Conservation (phyloP, 1,140 invertebrate species). For the Dinothrombium tinctorium region DNA sequence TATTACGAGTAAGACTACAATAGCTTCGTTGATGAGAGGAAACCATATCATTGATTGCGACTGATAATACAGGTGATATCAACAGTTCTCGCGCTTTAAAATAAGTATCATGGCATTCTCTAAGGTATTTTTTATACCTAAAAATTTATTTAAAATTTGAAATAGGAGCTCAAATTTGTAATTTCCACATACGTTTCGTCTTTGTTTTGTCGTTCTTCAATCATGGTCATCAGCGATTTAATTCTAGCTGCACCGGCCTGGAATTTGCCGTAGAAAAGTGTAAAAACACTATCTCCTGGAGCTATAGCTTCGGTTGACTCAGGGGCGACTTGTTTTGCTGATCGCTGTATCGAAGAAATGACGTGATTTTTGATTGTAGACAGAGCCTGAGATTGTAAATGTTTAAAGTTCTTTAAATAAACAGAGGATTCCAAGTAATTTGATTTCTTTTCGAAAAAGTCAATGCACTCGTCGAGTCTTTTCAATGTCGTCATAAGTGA, state of each 20-base stretch:
- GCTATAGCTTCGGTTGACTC: conserved; percentile 17
- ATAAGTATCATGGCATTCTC: conserved; percentile 65
- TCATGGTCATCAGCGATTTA: conserved; percentile 47
- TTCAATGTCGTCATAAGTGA: conserved; percentile 51
- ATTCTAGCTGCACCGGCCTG: conserved; percentile 60
- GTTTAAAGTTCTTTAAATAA: conserved; percentile 27
- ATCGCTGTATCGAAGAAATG: conserved; percentile 20
- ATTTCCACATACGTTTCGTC: too few relatives aligned
- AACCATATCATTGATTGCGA: conserved; percentile 44
- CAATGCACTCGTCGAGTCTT: conserved; percentile 61
- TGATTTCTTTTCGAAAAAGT: conserved; percentile 54
- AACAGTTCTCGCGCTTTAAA: conserved; percentile 45
- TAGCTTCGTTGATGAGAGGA: conserved; percentile 49
- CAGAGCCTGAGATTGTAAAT: conserved; percentile 16
- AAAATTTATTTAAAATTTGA: too few relatives aligned
- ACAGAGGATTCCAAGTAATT: conserved; percentile 43
- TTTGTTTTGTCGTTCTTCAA: conserved; percentile 52
- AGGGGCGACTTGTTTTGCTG: conserved; percentile 35
- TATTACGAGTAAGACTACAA: conserved; percentile 58
- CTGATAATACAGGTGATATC: conserved; percentile 44
- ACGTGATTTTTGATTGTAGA: conserved; percentile 16
- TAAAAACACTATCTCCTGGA: conserved; percentile 45
- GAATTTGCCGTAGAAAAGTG: conserved; percentile 80
- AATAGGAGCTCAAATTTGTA: too few relatives aligned
- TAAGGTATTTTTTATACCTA: conserved; percentile 45